Conservation (phyloP, 2,113 vertebrate species). For the Chionodraco myersi region DNA sequence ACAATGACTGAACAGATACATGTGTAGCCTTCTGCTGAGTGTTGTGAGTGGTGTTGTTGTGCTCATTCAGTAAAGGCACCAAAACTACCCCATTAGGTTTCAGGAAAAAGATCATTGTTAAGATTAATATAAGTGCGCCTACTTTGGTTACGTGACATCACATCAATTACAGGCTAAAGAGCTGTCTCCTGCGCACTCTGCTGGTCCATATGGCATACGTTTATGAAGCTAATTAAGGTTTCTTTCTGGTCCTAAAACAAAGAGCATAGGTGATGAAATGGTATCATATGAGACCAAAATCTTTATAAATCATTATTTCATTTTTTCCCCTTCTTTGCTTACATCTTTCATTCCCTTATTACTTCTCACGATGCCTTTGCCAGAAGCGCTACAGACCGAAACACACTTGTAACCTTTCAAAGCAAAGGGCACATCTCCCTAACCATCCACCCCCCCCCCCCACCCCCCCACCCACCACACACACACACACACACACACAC, state of each 20-base stretch:
- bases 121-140: too few species aligned
- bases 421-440: conserved; percentile 48
- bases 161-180: neutral
- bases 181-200: neutral
- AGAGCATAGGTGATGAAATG: neutral
- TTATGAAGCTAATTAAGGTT: conserved; percentile 6
- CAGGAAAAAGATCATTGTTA: too few species aligned
- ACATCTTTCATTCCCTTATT: neutral
- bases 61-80: neutral
- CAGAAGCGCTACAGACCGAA: conserved; percentile 9
- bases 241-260: neutral
- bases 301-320: too few species aligned
- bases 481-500: too few species aligned
- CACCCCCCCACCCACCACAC: neutral
- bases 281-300: neutral
- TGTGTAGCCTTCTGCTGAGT: neutral
- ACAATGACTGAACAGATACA: conserved; percentile 23
- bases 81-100: too few species aligned
- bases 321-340: neutral
- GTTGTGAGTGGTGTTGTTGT: neutral
- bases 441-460: neutral
- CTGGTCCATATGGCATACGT: neutral
- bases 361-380: neutral
- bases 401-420: conserved; percentile 25
- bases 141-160: too few species aligned